Evolutionary conservation across 2,888 invertebrate genomes (phyloP).

Genomic region (Drosophila limbata): DNA sequence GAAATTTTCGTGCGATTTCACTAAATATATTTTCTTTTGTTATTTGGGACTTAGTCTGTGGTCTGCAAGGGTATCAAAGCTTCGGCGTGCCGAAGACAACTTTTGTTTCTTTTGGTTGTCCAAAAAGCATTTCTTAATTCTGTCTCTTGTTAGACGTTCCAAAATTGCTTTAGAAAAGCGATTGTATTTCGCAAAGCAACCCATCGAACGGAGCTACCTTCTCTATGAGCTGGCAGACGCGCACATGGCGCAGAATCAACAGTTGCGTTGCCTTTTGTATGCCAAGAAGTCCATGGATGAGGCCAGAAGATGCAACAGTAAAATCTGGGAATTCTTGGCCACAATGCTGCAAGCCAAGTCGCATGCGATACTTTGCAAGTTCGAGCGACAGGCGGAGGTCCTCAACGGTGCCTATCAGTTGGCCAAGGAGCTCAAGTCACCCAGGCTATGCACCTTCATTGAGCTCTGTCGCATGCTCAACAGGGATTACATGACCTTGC

Average conservation of each 20-base stretch:
- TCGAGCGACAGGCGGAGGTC: conserved; percentile 77
- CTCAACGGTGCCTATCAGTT: conserved; percentile 68
- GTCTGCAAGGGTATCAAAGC: too few species aligned
- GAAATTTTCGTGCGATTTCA: too few species aligned
- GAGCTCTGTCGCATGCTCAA: conserved; percentile 76
- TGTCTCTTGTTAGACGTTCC: not conserved
- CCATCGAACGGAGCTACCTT: conserved; percentile 68
- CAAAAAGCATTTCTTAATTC: not conserved
- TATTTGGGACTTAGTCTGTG: too few species aligned
- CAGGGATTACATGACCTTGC: conserved; percentile 71
- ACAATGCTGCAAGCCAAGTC: conserved; percentile 77
- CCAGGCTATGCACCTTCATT: conserved; percentile 65
- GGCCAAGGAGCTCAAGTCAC: conserved; percentile 67
- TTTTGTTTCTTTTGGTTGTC: not conserved
- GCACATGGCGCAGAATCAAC: conserved; percentile 55
- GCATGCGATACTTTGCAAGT: conserved; percentile 78
- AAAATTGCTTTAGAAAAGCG: conserved; percentile 51
- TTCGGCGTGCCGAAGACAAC: too few species aligned
- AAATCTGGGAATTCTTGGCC: conserved; percentile 78
- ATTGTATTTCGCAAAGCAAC: conserved; percentile 54
- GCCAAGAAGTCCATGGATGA: conserved; percentile 57
- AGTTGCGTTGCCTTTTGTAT: conserved; percentile 40
- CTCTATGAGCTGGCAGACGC: conserved; percentile 66
- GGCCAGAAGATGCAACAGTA: conserved; percentile 70
- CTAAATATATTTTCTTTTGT: too few species aligned